Conservation (phyloP, 2,113 vertebrate species). For the Rana temporaria region DNA sequence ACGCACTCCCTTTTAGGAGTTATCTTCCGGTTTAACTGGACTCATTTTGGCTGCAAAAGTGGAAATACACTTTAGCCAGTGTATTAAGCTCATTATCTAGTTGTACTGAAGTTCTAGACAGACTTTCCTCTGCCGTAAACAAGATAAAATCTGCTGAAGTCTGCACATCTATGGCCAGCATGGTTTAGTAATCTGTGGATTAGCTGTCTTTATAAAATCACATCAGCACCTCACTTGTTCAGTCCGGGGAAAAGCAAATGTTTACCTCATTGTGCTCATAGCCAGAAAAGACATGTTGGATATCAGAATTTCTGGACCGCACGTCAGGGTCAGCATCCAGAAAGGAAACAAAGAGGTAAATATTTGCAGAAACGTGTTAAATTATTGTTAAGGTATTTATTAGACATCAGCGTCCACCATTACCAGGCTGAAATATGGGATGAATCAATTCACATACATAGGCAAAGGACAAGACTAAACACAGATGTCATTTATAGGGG, state of each 20-base stretch:
- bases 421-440: conserved; percentile 18
- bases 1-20: no score
- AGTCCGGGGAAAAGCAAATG: conserved; percentile 8
- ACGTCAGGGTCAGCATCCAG: background rate
- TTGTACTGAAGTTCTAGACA: no score
- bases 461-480: conserved; percentile 24
- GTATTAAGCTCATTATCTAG: no score
- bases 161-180: no score
- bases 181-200: no score
- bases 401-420: conserved; percentile 12
- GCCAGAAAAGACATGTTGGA: background rate
- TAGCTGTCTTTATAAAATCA: background rate
- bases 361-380: conserved; percentile 6
- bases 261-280: conserved; percentile 3
- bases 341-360: background rate
- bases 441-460: conserved; percentile 33
- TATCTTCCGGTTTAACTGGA: no score
- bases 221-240: background rate
- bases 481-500: conserved; percentile 27
- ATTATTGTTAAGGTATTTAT: conserved; percentile 14
- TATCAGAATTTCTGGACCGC: background rate
- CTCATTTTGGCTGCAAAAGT: no score
- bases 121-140: no score
- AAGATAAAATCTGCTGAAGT: no score
- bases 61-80: no score